Base-by-base conservation (phyloP, 1,140 invertebrate genomes). In the Himalopsyche phryganea region DNA sequence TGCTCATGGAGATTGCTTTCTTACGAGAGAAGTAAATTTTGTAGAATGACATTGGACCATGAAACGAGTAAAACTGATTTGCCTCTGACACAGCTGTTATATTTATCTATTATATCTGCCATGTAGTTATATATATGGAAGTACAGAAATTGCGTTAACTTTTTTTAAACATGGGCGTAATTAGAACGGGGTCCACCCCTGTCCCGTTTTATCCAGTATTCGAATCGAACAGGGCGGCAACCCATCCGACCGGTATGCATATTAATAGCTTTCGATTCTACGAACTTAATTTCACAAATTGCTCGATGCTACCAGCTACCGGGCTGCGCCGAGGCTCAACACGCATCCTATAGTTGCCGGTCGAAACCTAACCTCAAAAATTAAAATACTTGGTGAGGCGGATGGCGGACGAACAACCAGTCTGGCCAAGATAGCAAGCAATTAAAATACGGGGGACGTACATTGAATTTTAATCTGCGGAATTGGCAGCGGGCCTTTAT, bases 241-340 rank as follows among this genome's bases (percentile, higher is more conserved):
- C 45, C 18, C 33, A 38, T 28, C 32, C 6, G 47, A 50, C 59
- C 59, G 42, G 59, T 61, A 60, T 53, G 58, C 53, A 60, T 60
- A 60, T 60, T 60, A 53, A 60, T 53, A 60, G 58, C 52, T 45
- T 55, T 50, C 47, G 32, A 60, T 60, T 61, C 60, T 61, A 51
- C 53, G 53, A 57, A 57, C 48, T 61, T 61, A 61, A 63, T 63
- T 63, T 63, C 61, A 63, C 61, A 63, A 63, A 63, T 63, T 63
- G 61, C 47, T 23, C 35, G n/a, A 41, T 45, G 61, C 54, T 58
- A 58, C 55, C 52, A 50, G 52, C 18, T 58, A 59, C 40, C 13
- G 35, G 32, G 14, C 23, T 40, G 51, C 50, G 28, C 17, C 18
- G 42, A 49, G 23, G 4, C 23, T 28, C 23, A 28, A 28, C 23